Base-by-base conservation (phyloP, 92 coral and sea anemone species). In the Bergia sp. region DNA sequence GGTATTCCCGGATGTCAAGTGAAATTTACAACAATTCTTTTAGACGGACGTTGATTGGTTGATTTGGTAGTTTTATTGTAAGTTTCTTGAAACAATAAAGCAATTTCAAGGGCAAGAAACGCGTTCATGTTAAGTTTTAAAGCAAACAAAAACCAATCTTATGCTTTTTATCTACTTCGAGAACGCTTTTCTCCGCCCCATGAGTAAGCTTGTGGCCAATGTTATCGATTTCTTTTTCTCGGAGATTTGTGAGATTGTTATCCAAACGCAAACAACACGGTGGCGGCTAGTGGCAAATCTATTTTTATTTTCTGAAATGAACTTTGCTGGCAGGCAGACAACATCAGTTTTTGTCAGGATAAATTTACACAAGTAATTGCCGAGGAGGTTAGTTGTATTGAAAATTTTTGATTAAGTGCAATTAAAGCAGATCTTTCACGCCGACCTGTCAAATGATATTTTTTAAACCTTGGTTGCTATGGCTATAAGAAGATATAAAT, bases 1-100 rank as follows among this genome's bases (percentile, higher is more conserved):
- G 11, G 76, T 39, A 79, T 37, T 84, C 83, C 91, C 89, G 84
- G 57, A 77, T 78, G 87, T 88, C 89, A 43, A 85, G 72, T 16
- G 87, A 69, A 84, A 69, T 72, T 72, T 69, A 84, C 87, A 84
- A 71, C 79, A 42, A 49, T 84, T 66, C 45, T 2, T 36, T 50
- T 18, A 84, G 79, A 71, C 74, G 66, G 64, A 23, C 44, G 79
- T 71, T 84, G 87, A 84, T 84, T 84, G 87, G 87, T 47, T 72
- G 67, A 38, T 71, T 84, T 20, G 65, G 4, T 36, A 13, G 2
- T 3, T 72, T 71, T 84, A 71, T 84, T 84, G 87, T 84, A 84
- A 43, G 87, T 71, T 82, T 71, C 87, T 21, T 58, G 23, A 45
- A 82, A 82, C 86, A 81, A 61, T 58, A 20, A 40, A 81, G 73